Evolutionary conservation across 2,888 invertebrate species (phyloP), one percentile per base, ranked within the genome.

Genomic region (Spatulosminthurus flaviceps): DNA sequence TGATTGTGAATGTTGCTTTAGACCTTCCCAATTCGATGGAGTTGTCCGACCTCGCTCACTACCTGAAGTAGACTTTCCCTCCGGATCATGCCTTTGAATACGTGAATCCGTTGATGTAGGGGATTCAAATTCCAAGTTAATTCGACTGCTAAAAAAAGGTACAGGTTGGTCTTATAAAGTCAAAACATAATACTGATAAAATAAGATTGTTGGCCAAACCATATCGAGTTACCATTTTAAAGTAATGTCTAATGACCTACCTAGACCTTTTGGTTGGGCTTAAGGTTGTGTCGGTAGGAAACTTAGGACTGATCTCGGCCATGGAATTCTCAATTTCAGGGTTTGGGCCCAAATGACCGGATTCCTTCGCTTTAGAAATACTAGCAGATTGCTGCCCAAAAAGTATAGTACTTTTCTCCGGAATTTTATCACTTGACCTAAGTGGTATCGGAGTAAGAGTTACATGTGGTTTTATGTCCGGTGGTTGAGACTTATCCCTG

Each of bases 381-480:
- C 34, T 67, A 4, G 66, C 28, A 41, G 67, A 22, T 77, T 28
- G 70, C 19, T 60, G 60, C n/a, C 77, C 71, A 16, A 51, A 69
- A 5, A 60, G 29, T n/a, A 29, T 67, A 11, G 69, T 26, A 41
- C 19, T 66, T 24, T 22, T 24, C 9, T 77, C 66, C 21, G n/a
- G 21, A 22, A 42, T 16, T 28, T 83, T 82, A 26, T 78, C 82
- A 13, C 64, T 80, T 19, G 82, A 78, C 2, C 81, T 61, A 80
- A 83, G 82, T 11, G 82, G 82, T 61, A 85, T 85, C 2, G 85
- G 85, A 0, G 85, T 85, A 5, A 85, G 64, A 0, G 85, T 85
- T 7, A 84, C 85, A 77, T 85, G 84, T 0, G 84, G 85, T 72
- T 84, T 84, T n/a, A 85, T 85, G 76, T 85, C 85, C 5, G 85